A percentile compares a stretch with the other conserved stretches of the same genome.
Conservation (phyloP, 37 sponge, comb jelly and placozoan species). For the Crambe crambe region DNA sequence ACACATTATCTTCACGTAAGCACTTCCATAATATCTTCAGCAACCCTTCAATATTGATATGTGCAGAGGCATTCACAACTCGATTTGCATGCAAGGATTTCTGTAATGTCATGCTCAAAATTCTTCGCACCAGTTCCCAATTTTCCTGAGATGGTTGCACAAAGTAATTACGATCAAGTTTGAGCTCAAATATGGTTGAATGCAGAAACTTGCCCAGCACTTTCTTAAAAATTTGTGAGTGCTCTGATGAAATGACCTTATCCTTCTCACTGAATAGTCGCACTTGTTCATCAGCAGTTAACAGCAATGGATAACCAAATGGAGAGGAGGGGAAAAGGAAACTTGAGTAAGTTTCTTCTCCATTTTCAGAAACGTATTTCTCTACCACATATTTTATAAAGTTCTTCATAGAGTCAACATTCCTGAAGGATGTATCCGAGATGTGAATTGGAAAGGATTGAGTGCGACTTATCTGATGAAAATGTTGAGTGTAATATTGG, state of each 20-base stretch:
- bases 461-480: too few species aligned
- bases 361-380: background rate
- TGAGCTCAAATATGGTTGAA: too few species aligned
- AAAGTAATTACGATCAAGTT: background rate
- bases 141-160: background rate
- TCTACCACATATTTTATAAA: background rate
- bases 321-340: background rate
- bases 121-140: background rate
- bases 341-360: background rate
- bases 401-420: too few species aligned
- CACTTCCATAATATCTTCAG: too few species aligned
- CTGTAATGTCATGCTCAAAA: background rate
- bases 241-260: background rate
- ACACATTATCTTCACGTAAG: background rate
- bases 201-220: too few species aligned
- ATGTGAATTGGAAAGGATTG: too few species aligned
- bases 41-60: too few species aligned
- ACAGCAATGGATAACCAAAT: constrained; percentile 5
- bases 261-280: background rate
- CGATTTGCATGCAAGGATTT: background rate
- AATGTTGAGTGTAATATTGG: too few species aligned
- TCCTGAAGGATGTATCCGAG: too few species aligned
- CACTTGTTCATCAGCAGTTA: background rate
- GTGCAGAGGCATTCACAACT: too few species aligned
- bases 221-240: background rate